These are phyloP conservation scores for Chromobotia macracanthus DNA, from an alignment of 2,797 vertebrate genomes.

Conservation along the genomic window DNA sequence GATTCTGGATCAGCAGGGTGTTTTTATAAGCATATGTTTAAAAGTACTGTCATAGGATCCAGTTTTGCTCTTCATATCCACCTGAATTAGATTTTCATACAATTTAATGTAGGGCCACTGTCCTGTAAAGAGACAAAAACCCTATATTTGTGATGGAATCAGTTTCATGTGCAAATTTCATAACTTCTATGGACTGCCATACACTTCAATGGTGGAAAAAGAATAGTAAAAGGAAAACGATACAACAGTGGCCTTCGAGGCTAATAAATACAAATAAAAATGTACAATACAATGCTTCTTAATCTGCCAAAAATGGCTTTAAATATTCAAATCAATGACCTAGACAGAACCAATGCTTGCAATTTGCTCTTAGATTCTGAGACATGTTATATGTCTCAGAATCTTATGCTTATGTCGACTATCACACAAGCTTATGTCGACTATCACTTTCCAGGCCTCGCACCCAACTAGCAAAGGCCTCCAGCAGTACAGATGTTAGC, in stretches of 20 bases:
- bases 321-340: not conserved
- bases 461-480: slow-evolving; percentile 17
- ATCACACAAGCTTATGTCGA: slow-evolving; percentile 15
- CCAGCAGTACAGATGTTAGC: slow-evolving; percentile 44
- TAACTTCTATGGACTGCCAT: too few species aligned
- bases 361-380: not conserved
- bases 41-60: too few species aligned
- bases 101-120: too few species aligned
- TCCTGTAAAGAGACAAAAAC: too few species aligned
- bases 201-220: not conserved
- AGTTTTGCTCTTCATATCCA: not conserved
- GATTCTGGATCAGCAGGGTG: not conserved
- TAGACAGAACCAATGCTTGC: not conserved
- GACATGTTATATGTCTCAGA: not conserved
- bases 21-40: too few species aligned
- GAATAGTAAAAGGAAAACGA: not conserved
- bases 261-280: not conserved
- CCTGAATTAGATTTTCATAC: not conserved
- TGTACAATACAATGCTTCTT: not conserved
- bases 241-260: not conserved
- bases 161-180: too few species aligned
- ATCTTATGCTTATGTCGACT: slow-evolving; percentile 9
- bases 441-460: slow-evolving; percentile 15
- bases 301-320: not conserved
- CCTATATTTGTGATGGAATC: too few species aligned